Percentiles rank a stretch among this genome's conserved stretches.
Conservation (phyloP, 2,888 invertebrate species). For the Conus canariensis region DNA sequence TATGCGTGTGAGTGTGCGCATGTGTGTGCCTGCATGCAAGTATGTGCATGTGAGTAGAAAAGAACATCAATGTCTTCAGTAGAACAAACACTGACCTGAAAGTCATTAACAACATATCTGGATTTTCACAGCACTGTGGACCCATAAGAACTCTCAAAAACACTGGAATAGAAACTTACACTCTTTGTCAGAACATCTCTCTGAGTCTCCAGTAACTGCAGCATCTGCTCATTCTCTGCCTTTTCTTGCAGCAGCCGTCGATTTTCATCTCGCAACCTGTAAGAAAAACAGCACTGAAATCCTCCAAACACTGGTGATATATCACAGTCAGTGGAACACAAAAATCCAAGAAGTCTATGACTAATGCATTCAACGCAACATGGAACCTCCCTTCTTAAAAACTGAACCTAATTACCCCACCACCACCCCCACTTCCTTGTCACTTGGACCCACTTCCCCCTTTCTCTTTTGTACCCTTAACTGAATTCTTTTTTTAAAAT, state of each 20-base stretch:
- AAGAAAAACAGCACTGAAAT: background rate
- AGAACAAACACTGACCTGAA: no score
- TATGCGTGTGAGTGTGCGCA: background rate
- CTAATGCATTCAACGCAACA: background rate
- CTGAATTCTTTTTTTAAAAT: no score
- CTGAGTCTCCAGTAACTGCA: conserved; percentile 76
- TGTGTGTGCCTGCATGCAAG: background rate
- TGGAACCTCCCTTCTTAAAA: background rate
- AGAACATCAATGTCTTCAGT: no score
- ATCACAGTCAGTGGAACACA: background rate
- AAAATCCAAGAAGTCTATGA: background rate
- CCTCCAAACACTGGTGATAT: background rate
- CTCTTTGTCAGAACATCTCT: conserved; percentile 74
- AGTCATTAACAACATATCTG: no score
- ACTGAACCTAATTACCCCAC: no score
- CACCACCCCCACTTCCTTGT: no score
- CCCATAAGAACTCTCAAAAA: no score
- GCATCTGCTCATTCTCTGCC: conserved; percentile 76
- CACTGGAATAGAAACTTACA: conserved; percentile 59
- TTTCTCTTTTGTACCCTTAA: no score
- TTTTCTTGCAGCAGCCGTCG: conserved; percentile 72
- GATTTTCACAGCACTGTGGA: no score
- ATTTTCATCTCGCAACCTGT: conserved; percentile 72
- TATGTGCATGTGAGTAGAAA: background rate
- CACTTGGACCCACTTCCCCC: no score